Conservation (phyloP, 2,113 vertebrate genomes). For the Gyps fulvus region DNA sequence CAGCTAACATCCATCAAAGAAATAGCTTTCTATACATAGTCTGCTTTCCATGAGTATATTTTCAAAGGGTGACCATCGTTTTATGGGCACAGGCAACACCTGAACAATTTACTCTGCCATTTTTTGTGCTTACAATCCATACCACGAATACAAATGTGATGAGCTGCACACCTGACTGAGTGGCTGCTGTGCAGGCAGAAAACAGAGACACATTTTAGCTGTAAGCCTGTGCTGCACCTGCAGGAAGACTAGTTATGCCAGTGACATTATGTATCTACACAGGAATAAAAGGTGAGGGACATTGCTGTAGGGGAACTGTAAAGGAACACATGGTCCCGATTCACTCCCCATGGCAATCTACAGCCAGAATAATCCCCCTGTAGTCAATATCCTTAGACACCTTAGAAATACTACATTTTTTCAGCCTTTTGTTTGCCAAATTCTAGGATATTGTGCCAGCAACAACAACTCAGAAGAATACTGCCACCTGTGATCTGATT, state of each 20-base stretch:
- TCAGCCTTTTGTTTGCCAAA: neutral
- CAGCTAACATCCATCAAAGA: conserved; percentile 20
- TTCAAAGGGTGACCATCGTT: conserved; percentile 13
- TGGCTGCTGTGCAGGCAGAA: neutral
- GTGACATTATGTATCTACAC: neutral
- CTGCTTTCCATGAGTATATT: neutral
- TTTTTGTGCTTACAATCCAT: neutral
- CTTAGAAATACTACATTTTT: neutral
- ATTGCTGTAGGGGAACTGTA: neutral
- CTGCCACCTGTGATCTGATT: neutral
- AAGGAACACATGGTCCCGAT: neutral
- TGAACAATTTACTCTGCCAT: neutral
- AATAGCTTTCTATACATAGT: neutral
- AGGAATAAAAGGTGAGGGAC: neutral
- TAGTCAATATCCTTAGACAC: neutral
- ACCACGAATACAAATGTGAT: neutral
- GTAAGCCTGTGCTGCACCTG: neutral
- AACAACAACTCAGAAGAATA: neutral
- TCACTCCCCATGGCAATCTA: neutral
- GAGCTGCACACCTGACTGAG: neutral
- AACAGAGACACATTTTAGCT: neutral
- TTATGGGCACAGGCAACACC: neutral
- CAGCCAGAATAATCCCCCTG: neutral
- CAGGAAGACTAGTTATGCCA: neutral
- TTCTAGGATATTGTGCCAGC: neutral